Evolutionary conservation across 2,888 invertebrate genomes (phyloP).

Genomic region (Oxystoma pomonae): DNA sequence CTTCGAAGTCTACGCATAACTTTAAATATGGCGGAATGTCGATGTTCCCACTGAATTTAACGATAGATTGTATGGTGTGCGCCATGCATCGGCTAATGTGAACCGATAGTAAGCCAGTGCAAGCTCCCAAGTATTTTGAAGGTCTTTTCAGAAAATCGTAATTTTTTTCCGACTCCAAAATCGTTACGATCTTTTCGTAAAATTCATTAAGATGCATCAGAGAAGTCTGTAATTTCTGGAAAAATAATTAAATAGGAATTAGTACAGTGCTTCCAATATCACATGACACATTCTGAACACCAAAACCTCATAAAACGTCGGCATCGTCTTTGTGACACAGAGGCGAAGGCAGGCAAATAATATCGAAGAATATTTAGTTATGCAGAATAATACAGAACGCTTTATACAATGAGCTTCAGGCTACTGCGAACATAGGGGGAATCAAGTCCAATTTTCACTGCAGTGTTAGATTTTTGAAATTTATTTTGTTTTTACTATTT

Average conservation of each 20-base stretch:
- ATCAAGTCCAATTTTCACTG: too few species aligned
- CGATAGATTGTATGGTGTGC: conserved; percentile 60
- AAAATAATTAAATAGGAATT: conserved; percentile 2
- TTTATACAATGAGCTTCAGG: too few species aligned
- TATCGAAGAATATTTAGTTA: too few species aligned
- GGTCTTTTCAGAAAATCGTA: conserved; percentile 10
- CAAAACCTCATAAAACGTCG: too few species aligned
- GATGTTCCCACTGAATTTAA: conserved; percentile 51
- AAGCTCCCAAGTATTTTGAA: conserved; percentile 28
- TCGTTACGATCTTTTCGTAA: conserved; percentile 24
- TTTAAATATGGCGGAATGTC: conserved; percentile 40
- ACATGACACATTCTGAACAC: too few species aligned
- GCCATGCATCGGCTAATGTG: conserved; percentile 66
- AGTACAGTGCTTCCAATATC: too few species aligned
- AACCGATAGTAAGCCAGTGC: conserved; percentile 50
- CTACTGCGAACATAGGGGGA: too few species aligned
- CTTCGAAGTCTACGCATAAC: conserved; percentile 53
- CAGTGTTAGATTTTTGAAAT: too few species aligned
- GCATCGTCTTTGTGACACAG: too few species aligned
- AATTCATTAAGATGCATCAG: conserved; percentile 29
- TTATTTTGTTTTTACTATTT: too few species aligned
- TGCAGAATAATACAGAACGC: too few species aligned
- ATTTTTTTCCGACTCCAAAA: conserved; percentile 21
- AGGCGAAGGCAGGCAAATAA: too few species aligned
- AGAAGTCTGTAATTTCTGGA: conserved; percentile 24